Conservation (phyloP, 2,888 invertebrate genomes). For the Seira musarum region DNA sequence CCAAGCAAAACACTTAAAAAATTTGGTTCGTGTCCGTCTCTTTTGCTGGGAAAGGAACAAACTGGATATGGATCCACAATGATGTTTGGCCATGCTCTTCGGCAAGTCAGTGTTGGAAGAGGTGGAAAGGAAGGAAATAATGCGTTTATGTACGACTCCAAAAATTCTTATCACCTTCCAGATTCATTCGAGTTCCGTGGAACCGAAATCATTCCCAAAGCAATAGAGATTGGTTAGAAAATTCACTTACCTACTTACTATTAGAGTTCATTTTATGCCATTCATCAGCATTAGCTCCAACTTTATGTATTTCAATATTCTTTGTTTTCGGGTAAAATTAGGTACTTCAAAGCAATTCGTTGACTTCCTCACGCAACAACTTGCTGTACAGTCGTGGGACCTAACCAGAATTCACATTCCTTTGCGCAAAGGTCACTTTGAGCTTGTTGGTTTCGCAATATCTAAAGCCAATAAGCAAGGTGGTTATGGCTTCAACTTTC, state of each 20-base stretch:
- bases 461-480: slow-evolving; percentile 48
- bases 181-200: not conserved
- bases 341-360: slow-evolving; percentile 33
- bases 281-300: not conserved
- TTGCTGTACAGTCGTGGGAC: slow-evolving; percentile 22
- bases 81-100: slow-evolving; percentile 72
- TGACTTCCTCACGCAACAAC: slow-evolving; percentile 30
- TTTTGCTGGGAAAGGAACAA: slow-evolving; percentile 54
- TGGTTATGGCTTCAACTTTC: slow-evolving; percentile 64
- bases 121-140: slow-evolving; percentile 75
- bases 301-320: too few species aligned
- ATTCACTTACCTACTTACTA: too few species aligned
- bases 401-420: slow-evolving; percentile 70
- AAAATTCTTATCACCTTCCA: slow-evolving; percentile 70
- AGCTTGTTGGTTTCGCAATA: slow-evolving; percentile 70
- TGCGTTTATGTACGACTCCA: slow-evolving; percentile 71
- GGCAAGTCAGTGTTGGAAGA: slow-evolving; percentile 72
- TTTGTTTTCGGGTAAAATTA: too few species aligned
- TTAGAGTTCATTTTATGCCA: too few species aligned
- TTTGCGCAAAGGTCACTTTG: slow-evolving; percentile 72
- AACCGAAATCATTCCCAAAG: slow-evolving; percentile 40
- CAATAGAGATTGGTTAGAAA: slow-evolving; percentile 20
- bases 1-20: slow-evolving; percentile 28
- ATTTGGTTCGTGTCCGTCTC: slow-evolving; percentile 52
- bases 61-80: slow-evolving; percentile 70